These are phyloP conservation scores for Ceratina calcarata DNA, from an alignment of 1,140 invertebrate genomes.

Conservation along the genomic window DNA sequence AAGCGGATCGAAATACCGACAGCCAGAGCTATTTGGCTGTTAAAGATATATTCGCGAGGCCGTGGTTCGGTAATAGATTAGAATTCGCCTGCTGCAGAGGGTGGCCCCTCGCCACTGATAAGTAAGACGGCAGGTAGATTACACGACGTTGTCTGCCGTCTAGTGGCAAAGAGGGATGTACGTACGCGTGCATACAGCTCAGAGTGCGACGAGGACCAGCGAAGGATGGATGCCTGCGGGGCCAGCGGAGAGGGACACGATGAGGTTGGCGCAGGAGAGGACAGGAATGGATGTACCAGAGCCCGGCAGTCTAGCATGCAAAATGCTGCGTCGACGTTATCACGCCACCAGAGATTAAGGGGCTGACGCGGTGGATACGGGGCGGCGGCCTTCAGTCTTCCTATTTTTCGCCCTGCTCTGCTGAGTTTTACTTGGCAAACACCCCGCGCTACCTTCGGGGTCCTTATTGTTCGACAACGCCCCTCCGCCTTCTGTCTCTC, in stretches of 20 bases:
- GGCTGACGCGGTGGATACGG: slow-evolving; percentile 70
- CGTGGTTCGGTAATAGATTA: slow-evolving; percentile 58
- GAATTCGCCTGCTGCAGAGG: slow-evolving; percentile 28
- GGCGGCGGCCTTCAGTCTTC: slow-evolving; percentile 44
- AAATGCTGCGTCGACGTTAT: slow-evolving; percentile 75
- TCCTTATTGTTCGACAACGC: slow-evolving; percentile 69
- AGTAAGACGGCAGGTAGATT: slow-evolving; percentile 44
- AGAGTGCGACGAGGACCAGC: slow-evolving; percentile 17
- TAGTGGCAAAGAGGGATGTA: neutral
- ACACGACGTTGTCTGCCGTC: slow-evolving; percentile 14
- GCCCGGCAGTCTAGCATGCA: slow-evolving; percentile 69
- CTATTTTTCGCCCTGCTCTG: slow-evolving; percentile 70
- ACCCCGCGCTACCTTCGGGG: slow-evolving; percentile 58
- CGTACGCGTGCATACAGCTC: too few relatives aligned
- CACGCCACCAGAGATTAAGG: slow-evolving; percentile 71
- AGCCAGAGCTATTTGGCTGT: slow-evolving; percentile 14
- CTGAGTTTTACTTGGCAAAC: slow-evolving; percentile 73
- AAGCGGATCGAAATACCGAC: slow-evolving; percentile 16
- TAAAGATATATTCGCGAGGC: slow-evolving; percentile 27
- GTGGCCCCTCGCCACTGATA: neutral
- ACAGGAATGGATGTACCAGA: slow-evolving; percentile 59
- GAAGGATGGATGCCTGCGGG: slow-evolving; percentile 31
- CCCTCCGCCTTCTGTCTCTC: slow-evolving; percentile 42
- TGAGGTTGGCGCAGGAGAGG: slow-evolving; percentile 21
- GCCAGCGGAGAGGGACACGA: neutral